Base-by-base conservation (phyloP, 2,888 invertebrate genomes). In the Hylaea fasciaria region DNA sequence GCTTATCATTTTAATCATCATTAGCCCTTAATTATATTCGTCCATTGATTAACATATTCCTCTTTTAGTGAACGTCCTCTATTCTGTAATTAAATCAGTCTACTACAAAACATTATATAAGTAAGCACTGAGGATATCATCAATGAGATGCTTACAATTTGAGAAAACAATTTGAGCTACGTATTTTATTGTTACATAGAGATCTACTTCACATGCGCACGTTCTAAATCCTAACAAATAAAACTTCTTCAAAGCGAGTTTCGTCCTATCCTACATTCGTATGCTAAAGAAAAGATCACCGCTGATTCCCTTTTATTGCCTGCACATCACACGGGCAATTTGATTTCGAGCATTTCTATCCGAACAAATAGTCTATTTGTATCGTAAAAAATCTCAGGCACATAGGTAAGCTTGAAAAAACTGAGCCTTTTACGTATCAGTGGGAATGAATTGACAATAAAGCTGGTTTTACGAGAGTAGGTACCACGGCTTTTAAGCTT, bases 391-490 rank as follows among this genome's bases (percentile, higher is more conserved):
- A 73, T 68, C 68, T 72, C 70, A 66, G 69, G 37, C 60, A 49
- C 63, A 61, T 63, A 75, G 71, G 70, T 70, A 72, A 73, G 69
- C 72, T 62, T 70, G 67, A 74, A 77, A 78, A 75, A 75, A 69
- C 63, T 69, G 57, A 57, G 60, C 57, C 65, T 58, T 73, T 74
- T 74, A 62, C 77, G 79, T 77, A 77, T 79, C 78, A 79, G 72
- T 77, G 71, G 64, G 69, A 78, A 76, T 66, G 73, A 76, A 79
- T 79, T 76, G 80, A 69, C 78, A 72, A 76, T 78, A 77, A 77
- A 76, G 64, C 63, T 64, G 69, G 32, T 71, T 78, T 78, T 73
- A 77, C 72, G 72, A 69, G 57, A 53, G 28, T n/a, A n/a, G n/a
- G n/a, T 43, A 44, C 57, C 53, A 64, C 40, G 40, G 47, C 58